Evolutionary conservation across 1,140 invertebrate genomes (phyloP).

Genomic region (Pachyrhynchus sulphureomaculatus): DNA sequence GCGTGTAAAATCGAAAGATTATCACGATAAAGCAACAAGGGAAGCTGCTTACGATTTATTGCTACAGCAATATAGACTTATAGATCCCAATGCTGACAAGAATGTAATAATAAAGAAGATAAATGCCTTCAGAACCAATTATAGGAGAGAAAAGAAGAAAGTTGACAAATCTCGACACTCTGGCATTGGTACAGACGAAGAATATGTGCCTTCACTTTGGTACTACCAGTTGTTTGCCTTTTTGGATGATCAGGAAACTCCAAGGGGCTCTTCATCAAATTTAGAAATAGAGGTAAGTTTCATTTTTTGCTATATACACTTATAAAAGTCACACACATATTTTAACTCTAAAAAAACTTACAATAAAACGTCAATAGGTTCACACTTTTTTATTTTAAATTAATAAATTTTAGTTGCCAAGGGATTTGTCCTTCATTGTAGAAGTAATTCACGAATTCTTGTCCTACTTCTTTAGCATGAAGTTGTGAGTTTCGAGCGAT

Average conservation of each 20-base stretch:
- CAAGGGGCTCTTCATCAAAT: not conserved
- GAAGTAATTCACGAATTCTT: slow-evolving; percentile 11
- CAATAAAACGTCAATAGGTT: too few relatives aligned
- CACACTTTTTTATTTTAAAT: too few relatives aligned
- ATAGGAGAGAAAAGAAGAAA: slow-evolving; percentile 1
- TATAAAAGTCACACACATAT: not conserved
- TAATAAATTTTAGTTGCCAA: slow-evolving; percentile 1
- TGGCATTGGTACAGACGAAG: slow-evolving; percentile 1
- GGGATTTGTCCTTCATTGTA: slow-evolving; percentile 4
- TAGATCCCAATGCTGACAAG: too few relatives aligned
- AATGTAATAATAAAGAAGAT: too few relatives aligned
- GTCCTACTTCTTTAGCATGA: slow-evolving; percentile 8
- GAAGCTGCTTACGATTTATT: too few relatives aligned
- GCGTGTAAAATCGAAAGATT: too few relatives aligned
- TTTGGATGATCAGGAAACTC: not conserved
- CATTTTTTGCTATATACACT: too few relatives aligned
- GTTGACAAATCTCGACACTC: not conserved
- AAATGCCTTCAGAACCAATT: too few relatives aligned
- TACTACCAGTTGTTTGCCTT: slow-evolving; percentile 1
- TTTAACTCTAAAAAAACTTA: too few relatives aligned
- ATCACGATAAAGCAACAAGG: too few relatives aligned
- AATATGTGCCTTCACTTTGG: not conserved
- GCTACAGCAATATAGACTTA: too few relatives aligned
- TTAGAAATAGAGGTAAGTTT: not conserved
- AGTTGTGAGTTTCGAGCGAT: not conserved